Base-by-base conservation (phyloP, 2,797 vertebrate genomes). In the Peromyscus nudipes region DNA sequence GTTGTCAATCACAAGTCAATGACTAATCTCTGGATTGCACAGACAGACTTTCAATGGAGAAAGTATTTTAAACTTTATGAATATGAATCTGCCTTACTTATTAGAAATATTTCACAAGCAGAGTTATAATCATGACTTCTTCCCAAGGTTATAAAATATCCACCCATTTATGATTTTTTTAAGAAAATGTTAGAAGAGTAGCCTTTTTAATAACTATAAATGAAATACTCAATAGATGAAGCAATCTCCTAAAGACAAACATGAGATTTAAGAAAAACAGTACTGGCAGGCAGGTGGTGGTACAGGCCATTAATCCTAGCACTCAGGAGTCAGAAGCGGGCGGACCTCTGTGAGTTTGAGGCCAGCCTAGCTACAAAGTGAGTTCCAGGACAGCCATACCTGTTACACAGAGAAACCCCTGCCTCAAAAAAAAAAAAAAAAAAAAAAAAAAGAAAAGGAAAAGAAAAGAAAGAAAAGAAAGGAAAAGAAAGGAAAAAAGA, bases 61-160 rank as follows among this genome's bases (percentile, higher is more conserved):
- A 93, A 96, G n/a, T 65, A 92, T 64, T 96, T 91, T 60, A 82
- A 92, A 95, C 91, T 75, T 86, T 92, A 88, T 43, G 76, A 77
- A 83, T 31, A 86, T 84, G 29, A 90, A 40, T 87, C n/a, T 88
- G 34, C 14, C 12, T 90, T 97, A 67, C 9, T 31, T 87, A 40
- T 77, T 46, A 94, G 19, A 95, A 96, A 76, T 71, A 80, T 62
- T 96, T 92, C 91, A 83, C 43, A 96, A 84, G 8, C 25, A 79
- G 11, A 43, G 34, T 94, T 92, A 86, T 79, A 85, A 43, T 93
- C 12, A 29, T 64, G 83, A 95, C 13, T 93, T 95, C 46, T 95
- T 91, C 23, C 12, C 5, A 92, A 76, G 52, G 23, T 43, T 91
- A 73, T 94, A 93, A 97, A 96, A 80, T 43, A 71, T 76, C 25